Evolutionary conservation across 2,797 vertebrate species (phyloP).

Genomic region (Lateolabrax maculatus): DNA sequence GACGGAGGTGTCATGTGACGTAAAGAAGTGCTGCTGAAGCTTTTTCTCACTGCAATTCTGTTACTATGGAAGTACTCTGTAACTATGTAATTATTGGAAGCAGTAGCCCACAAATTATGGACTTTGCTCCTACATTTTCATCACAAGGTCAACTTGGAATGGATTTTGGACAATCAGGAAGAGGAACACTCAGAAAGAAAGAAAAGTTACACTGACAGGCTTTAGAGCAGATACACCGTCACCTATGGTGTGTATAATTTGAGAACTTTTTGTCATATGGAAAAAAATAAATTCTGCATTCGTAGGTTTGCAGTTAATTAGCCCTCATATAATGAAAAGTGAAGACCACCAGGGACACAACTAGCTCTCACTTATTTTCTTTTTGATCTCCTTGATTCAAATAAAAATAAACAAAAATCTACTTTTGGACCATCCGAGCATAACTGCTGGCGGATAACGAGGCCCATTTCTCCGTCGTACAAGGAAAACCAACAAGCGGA

Average conservation of each 20-base stretch:
- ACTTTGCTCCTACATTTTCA: neutral
- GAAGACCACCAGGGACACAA: neutral
- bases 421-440: conserved; percentile 9
- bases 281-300: neutral
- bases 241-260: neutral
- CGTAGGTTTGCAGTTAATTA: conserved; percentile 5
- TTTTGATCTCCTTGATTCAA: conserved; percentile 19
- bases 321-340: neutral
- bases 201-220: neutral
- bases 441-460: conserved; percentile 34
- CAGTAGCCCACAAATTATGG: neutral
- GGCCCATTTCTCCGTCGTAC: conserved; percentile 24
- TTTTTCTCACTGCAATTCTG: neutral
- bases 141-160: neutral
- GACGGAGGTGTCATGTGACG: neutral
- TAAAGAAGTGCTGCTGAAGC: neutral
- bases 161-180: no score
- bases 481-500: conserved; percentile 56
- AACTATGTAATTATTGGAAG: neutral
- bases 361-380: neutral
- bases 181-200: neutral
- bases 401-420: conserved; percentile 39
- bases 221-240: neutral
- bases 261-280: neutral
- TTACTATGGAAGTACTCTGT: neutral